Evolutionary conservation across 30 jellyfish, hydroid and myxozoan species (phyloP).

Genomic region (Aurelia sp.): DNA sequence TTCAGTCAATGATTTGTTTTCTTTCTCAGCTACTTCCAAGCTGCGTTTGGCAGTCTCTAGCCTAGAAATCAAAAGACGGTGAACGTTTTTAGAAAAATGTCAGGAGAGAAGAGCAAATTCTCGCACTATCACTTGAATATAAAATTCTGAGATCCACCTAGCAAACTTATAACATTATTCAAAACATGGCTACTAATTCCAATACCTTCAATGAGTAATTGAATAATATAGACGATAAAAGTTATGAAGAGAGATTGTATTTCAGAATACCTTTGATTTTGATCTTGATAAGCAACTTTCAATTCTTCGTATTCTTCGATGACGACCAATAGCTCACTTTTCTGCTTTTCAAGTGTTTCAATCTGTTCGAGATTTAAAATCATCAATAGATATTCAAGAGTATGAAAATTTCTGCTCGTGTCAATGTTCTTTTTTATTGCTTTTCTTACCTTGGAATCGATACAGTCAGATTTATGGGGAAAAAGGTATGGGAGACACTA

Average conservation of each 20-base stretch:
- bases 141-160: no score
- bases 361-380: background rate
- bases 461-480: no score
- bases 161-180: no score
- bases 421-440: no score
- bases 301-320: constrained; percentile 21
- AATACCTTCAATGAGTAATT: background rate
- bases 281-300: constrained; percentile 32
- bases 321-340: background rate
- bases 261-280: constrained; percentile 13
- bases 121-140: no score
- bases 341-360: constrained; percentile 14
- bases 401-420: no score
- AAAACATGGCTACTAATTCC: no score
- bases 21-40: constrained; percentile 40
- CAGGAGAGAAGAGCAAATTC: no score
- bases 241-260: background rate
- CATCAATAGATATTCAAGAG: no score
- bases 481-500: no score
- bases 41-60: constrained; percentile 21
- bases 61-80: background rate
- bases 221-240: background rate
- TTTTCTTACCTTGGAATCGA: no score
- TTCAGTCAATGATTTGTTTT: constrained; percentile 11
- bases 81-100: no score